Percentiles rank a stretch among this genome's conserved stretches.
Conservation (phyloP, 2,797 vertebrate genomes). For the Triplophysa bombifrons region DNA sequence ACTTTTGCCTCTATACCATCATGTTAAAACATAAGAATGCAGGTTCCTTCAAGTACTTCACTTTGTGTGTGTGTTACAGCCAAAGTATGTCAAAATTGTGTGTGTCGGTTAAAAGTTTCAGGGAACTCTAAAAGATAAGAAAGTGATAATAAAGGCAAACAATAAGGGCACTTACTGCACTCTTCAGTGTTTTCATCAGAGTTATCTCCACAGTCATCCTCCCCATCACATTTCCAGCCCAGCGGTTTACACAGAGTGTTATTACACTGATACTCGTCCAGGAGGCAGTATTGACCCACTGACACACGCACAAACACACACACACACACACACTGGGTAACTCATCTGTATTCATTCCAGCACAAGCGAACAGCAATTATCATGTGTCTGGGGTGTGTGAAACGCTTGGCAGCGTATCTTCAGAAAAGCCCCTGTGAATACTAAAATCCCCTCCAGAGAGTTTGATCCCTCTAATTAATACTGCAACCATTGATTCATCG, state of each 20-base stretch:
- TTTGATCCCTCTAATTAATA: conserved; percentile 11
- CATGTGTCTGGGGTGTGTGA: conserved; percentile 9
- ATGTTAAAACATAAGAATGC: no score
- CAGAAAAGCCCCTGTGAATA: conserved; percentile 10
- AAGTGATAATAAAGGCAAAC: conserved; percentile 1
- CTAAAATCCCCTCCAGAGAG: conserved; percentile 27
- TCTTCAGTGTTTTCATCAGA: conserved; percentile 90
- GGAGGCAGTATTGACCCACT: conserved; percentile 41
- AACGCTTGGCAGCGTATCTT: neutral
- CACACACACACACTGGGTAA: neutral
- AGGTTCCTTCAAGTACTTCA: no score
- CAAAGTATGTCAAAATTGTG: no score
- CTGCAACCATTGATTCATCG: conserved; percentile 9
- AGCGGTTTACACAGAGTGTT: conserved; percentile 95
- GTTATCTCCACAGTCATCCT: conserved; percentile 97
- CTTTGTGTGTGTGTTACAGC: no score
- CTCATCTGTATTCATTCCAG: conserved; percentile 24
- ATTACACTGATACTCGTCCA: conserved; percentile 72
- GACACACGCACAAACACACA: neutral
- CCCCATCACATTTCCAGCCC: conserved; percentile 94
- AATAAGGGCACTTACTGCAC: conserved; percentile 81
- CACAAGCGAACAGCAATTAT: conserved; percentile 18
- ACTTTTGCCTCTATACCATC: no score
- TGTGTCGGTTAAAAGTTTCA: neutral
- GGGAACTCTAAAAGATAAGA: neutral